Evolutionary conservation across 1,140 invertebrate genomes (phyloP).

Genomic region (Drosophila paulistorum): DNA sequence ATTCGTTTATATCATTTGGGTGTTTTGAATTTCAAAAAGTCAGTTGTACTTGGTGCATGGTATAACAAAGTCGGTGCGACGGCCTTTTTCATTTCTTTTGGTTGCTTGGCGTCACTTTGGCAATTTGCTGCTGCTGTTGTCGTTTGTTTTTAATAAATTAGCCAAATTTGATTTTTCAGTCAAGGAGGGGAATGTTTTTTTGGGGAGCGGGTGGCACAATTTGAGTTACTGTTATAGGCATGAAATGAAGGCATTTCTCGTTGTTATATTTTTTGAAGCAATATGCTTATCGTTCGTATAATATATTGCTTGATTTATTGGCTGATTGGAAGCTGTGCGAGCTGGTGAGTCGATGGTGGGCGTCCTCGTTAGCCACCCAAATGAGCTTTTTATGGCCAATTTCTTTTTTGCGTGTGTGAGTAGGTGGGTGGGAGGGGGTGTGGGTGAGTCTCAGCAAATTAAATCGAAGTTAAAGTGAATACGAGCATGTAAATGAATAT

Average conservation of each 20-base stretch:
- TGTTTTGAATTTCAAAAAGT: no score
- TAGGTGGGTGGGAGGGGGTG: neutral
- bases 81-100: slow-evolving; percentile 23
- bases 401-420: slow-evolving; percentile 27
- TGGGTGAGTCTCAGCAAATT: slow-evolving; percentile 10
- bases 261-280: slow-evolving; percentile 33
- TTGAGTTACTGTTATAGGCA: slow-evolving; percentile 70
- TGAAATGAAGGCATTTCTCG: slow-evolving; percentile 26
- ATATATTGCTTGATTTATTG: slow-evolving; percentile 75
- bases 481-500: slow-evolving; percentile 10
- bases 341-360: slow-evolving; percentile 27
- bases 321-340: slow-evolving; percentile 48
- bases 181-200: neutral
- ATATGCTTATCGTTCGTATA: slow-evolving; percentile 72
- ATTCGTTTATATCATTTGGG: no score
- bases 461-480: slow-evolving; percentile 17
- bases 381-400: slow-evolving; percentile 65
- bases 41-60: neutral
- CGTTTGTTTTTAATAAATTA: slow-evolving; percentile 73
- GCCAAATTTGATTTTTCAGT: slow-evolving; percentile 29
- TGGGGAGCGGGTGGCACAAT: slow-evolving; percentile 22
- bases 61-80: slow-evolving; percentile 24
- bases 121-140: slow-evolving; percentile 50
- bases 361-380: slow-evolving; percentile 63
- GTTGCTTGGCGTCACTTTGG: slow-evolving; percentile 46